Conservation (phyloP, 2,888 invertebrate genomes). For the Stictocephala bisonia region DNA sequence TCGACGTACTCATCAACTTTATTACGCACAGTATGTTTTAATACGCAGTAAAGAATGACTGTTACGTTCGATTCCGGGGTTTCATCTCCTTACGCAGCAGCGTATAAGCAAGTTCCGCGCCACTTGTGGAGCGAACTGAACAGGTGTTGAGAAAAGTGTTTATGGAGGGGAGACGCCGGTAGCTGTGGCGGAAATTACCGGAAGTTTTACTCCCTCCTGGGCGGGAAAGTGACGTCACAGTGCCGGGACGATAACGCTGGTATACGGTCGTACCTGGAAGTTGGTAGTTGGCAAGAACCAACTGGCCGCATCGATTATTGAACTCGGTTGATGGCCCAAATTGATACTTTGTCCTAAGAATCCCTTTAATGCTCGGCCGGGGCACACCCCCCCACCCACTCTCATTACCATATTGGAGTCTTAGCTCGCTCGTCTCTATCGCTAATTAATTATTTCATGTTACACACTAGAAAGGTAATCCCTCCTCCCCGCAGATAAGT, state of each 20-base stretch:
- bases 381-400: neutral
- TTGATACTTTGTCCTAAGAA: slow-evolving; percentile 37
- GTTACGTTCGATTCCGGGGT: neutral
- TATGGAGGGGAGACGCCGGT: too few species aligned
- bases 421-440: neutral
- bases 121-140: too few species aligned
- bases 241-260: neutral
- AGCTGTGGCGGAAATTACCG: slow-evolving; percentile 37
- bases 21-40: neutral
- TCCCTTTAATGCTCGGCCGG: slow-evolving; percentile 1
- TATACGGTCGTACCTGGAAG: too few species aligned
- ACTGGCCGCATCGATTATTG: slow-evolving; percentile 35
- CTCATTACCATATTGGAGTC: slow-evolving; percentile 27
- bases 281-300: slow-evolving; percentile 27
- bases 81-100: neutral
- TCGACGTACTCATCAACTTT: too few species aligned
- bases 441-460: slow-evolving; percentile 14
- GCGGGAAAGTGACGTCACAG: neutral
- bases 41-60: neutral
- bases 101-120: too few species aligned
- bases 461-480: neutral
- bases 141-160: neutral
- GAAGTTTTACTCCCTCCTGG: slow-evolving; percentile 28
- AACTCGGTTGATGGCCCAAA: slow-evolving; percentile 30
- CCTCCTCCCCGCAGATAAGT: too few species aligned